Percentiles rank a stretch among this genome's conserved stretches.
Conservation (phyloP, 2,113 vertebrate species). For the Ivindomyrus marchei region DNA sequence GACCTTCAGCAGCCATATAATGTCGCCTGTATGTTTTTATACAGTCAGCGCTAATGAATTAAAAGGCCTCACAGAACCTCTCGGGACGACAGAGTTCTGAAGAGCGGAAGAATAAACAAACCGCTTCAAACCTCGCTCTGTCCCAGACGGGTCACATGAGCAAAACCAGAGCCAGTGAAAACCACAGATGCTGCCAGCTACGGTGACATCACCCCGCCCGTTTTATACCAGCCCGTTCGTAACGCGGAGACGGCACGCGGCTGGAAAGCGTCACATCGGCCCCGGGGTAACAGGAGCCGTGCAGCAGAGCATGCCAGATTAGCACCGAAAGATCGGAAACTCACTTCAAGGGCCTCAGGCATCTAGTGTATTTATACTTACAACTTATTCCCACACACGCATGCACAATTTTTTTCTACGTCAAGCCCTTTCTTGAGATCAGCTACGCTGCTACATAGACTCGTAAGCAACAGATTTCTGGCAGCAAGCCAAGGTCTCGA, state of each 20-base stretch:
- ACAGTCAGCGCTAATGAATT: not conserved
- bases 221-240: not conserved
- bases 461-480: not conserved
- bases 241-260: not conserved
- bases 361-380: not conserved
- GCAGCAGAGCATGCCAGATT: not conserved
- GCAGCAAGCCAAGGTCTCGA: not conserved
- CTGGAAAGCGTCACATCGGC: not conserved
- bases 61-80: not conserved
- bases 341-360: not conserved
- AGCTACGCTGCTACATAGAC: not conserved
- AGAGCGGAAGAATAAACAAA: not conserved
- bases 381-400: not conserved
- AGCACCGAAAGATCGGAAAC: not conserved
- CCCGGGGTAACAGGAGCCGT: not conserved
- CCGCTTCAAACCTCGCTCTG: not conserved
- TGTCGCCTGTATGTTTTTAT: not conserved
- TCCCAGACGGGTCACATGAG: not conserved
- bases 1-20: not conserved
- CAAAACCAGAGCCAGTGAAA: not conserved
- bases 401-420: not conserved
- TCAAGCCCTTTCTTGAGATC: not conserved
- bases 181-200: not conserved
- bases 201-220: not conserved
- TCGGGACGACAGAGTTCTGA: not conserved